These are phyloP conservation scores for Dyspetes luteomarginatus DNA, from an alignment of 2,888 invertebrate genomes.

Conservation along the genomic window DNA sequence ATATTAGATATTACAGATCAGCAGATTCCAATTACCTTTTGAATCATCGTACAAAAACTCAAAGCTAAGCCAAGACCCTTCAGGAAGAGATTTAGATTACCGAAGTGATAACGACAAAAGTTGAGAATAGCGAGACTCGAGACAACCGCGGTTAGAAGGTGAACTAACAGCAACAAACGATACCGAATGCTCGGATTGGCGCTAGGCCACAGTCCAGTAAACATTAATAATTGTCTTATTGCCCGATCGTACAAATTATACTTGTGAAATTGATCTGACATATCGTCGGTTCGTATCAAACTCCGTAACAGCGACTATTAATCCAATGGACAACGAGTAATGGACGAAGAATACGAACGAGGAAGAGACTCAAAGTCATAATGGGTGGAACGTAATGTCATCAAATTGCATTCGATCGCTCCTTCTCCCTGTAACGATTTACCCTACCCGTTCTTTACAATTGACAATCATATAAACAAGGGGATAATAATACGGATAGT, in stretches of 20 bases:
- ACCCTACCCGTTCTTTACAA: neutral
- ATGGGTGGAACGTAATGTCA: slow-evolving; percentile 6
- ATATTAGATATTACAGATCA: slow-evolving; percentile 7
- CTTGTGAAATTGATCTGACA: slow-evolving; percentile 43
- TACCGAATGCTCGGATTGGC: slow-evolving; percentile 37
- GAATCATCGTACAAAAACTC: slow-evolving; percentile 33
- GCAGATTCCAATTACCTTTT: slow-evolving; percentile 46
- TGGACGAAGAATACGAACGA: neutral
- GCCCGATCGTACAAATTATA: slow-evolving; percentile 43
- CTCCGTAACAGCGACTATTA: neutral
- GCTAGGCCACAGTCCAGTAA: slow-evolving; percentile 53
- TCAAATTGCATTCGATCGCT: neutral
- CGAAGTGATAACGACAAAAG: slow-evolving; percentile 52
- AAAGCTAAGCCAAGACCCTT: slow-evolving; percentile 57
- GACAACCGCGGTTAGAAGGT: neutral
- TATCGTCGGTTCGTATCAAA: neutral
- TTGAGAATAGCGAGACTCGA: slow-evolving; percentile 42
- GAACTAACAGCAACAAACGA: slow-evolving; percentile 23
- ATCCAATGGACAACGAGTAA: neutral
- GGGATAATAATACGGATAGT: neutral
- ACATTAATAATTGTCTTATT: slow-evolving; percentile 39
- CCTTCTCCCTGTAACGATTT: neutral
- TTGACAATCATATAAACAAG: neutral
- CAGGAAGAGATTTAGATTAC: slow-evolving; percentile 57
- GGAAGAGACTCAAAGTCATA: neutral